Conservation (phyloP, 2,113 vertebrate species). For the Eubucco bourcierii region DNA sequence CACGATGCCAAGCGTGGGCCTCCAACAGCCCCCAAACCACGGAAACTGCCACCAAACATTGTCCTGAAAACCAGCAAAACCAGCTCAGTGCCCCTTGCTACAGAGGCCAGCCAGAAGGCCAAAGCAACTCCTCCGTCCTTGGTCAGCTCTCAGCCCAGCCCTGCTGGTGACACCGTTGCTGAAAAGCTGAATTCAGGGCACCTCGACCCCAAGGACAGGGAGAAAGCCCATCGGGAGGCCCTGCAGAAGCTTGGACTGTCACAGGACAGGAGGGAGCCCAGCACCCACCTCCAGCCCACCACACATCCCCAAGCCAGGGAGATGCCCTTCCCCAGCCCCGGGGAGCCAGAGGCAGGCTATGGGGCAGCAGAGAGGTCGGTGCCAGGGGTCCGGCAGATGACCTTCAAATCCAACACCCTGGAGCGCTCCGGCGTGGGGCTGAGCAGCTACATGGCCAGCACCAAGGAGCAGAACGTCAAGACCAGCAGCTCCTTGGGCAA, state of each 20-base stretch:
- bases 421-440: constrained; percentile 76
- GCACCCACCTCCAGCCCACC: not conserved
- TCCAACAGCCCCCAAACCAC: constrained; percentile 84
- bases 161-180: not conserved
- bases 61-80: constrained; percentile 79
- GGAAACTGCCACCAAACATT: constrained; percentile 76
- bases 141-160: not conserved
- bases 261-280: constrained; percentile 58
- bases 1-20: constrained; percentile 54
- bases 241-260: constrained; percentile 88
- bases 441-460: constrained; percentile 55
- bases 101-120: not conserved
- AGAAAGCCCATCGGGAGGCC: constrained; percentile 82
- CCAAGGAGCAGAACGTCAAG: constrained; percentile 22
- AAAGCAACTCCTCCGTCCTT: not conserved
- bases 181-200: not conserved
- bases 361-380: accelerated
- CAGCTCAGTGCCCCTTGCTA: not conserved
- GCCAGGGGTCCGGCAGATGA: constrained; percentile 24
- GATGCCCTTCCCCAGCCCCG: not conserved
- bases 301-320: not conserved
- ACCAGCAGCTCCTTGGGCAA: constrained; percentile 68
- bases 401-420: constrained; percentile 76
- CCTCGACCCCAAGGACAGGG: constrained; percentile 66
- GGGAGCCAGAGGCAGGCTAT: accelerated